Evolutionary conservation across 2,113 vertebrate species (phyloP), one percentile per base, ranked within the genome.

Genomic region (Eidolon helvum): DNA sequence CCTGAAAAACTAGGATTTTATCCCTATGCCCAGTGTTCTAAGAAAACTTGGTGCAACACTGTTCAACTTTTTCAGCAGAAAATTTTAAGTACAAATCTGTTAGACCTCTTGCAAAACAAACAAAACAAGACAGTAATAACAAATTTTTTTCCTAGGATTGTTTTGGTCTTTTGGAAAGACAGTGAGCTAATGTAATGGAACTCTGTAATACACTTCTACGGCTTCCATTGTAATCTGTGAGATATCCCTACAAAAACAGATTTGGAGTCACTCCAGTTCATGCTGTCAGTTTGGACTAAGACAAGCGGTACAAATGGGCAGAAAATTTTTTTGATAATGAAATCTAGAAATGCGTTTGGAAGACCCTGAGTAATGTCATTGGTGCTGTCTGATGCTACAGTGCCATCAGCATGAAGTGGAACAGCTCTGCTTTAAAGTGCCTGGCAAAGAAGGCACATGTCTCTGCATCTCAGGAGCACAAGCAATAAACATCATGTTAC

Each of bases 401-500:
- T 96, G 93, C 97, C 98, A 96, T 98, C 97, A 97, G 97, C 96
- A 97, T 95, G 97, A 97, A 98, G 97, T 96, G 95, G 95, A 98
- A 97, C 96, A 94, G 91, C 97, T 98, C 97, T 98, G 97, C 96
- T 98, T 97, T 61, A 98, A 98, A 98, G 97, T 91, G 80, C 94
- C 98, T 98, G 98, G 98, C 98, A 98, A 87, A 96, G 97, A 94
- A 98, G 79, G 72, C 95, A 5, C 96, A 91, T 89, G 97, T 97
- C 97, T 96, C 96, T 97, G 97, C 77, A 85, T 97, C 98, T 98
- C 97, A 94, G 92, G 80, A 68, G 79, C 96, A 96, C 24, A 95
- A 98, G 97, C 97, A 87, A 95, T 98, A 98, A 98, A 98, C 96
- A 98, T 98, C 96, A 96, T 97, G 95, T 96, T 98, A 97, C 98